A percentile compares a stretch with the other conserved stretches of the same genome.
phyloP scores from a whole-genome alignment of 1,140 invertebrate species.

The Yoshiicerus persimilis region DNA sequence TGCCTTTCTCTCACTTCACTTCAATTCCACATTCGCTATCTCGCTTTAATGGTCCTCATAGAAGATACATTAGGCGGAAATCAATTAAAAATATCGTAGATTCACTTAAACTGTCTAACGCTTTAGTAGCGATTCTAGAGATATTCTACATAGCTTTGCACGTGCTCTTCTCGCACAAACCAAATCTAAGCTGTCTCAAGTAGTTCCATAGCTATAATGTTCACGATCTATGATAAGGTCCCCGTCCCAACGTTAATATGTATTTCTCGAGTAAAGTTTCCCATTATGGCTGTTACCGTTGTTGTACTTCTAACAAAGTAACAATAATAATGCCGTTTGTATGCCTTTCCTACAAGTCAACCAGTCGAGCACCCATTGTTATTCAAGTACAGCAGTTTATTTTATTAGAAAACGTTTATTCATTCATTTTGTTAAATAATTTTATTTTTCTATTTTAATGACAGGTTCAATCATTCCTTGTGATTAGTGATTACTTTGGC shows the following conservation, averaged over 20 bases:
- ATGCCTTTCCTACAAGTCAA: too few species aligned
- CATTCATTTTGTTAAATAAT: too few species aligned
- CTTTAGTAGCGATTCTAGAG: not conserved
- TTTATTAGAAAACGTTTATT: too few species aligned
- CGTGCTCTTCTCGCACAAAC: not conserved
- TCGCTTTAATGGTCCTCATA: not conserved
- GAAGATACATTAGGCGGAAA: conserved; percentile 31
- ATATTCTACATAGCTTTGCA: not conserved
- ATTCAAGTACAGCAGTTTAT: too few species aligned
- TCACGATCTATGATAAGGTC: not conserved
- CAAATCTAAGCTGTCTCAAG: not conserved
- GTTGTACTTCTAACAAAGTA: not conserved
- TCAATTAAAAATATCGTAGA: conserved; percentile 31
- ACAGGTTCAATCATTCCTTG: too few species aligned
- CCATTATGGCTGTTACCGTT: not conserved
- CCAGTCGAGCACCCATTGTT: too few species aligned
- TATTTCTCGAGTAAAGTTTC: not conserved
- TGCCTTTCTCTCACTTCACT: not conserved
- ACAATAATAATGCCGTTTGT: too few species aligned
- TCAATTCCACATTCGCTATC: not conserved
- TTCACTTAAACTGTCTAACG: not conserved
- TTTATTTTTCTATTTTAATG: too few species aligned
- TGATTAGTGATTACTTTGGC: too few species aligned
- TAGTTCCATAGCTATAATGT: not conserved
- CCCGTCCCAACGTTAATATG: not conserved